Conservation (phyloP, 2,113 vertebrate species). For the Lophius piscatorius region DNA sequence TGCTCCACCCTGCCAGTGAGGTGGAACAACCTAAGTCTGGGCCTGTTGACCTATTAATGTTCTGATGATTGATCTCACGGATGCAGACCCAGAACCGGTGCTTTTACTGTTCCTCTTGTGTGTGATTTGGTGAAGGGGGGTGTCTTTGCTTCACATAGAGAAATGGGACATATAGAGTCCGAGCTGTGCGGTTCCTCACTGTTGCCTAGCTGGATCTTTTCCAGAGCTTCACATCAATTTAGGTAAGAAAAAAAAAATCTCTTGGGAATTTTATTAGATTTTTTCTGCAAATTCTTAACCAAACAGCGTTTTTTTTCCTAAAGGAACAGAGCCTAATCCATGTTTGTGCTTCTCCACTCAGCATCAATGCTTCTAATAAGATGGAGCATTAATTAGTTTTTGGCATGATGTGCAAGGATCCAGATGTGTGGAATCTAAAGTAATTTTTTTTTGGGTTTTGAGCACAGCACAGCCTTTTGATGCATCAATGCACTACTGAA, state of each 20-base stretch:
- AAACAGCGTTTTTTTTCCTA: slow-evolving; percentile 48
- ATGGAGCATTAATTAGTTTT: slow-evolving; percentile 28
- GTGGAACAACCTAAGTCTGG: slow-evolving; percentile 35
- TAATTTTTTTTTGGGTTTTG: slow-evolving; percentile 43
- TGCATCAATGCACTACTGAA: slow-evolving; percentile 69
- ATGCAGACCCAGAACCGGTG: slow-evolving; percentile 74
- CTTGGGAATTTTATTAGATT: no score
- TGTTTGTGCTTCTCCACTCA: slow-evolving; percentile 46
- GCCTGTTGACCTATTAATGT: slow-evolving; percentile 30
- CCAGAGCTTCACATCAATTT: slow-evolving; percentile 61
- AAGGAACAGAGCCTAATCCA: slow-evolving; percentile 53
- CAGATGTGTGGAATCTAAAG: not conserved
- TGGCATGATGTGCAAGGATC: slow-evolving; percentile 9
- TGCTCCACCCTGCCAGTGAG: slow-evolving; percentile 44
- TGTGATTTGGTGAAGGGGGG: slow-evolving; percentile 27
- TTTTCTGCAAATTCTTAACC: slow-evolving; percentile 54
- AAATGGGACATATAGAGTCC: slow-evolving; percentile 48
- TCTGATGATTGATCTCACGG: slow-evolving; percentile 33
- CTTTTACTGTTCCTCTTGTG: slow-evolving; percentile 71
- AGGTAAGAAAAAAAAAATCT: slow-evolving; percentile 31
- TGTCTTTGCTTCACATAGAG: slow-evolving; percentile 56
- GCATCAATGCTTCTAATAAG: not conserved
- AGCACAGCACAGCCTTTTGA: slow-evolving; percentile 73
- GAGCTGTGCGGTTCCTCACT: slow-evolving; percentile 70
- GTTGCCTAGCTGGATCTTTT: slow-evolving; percentile 51